Evolutionary conservation across 1,140 invertebrate species (phyloP).

Genomic region (Drosophila tropicalis): DNA sequence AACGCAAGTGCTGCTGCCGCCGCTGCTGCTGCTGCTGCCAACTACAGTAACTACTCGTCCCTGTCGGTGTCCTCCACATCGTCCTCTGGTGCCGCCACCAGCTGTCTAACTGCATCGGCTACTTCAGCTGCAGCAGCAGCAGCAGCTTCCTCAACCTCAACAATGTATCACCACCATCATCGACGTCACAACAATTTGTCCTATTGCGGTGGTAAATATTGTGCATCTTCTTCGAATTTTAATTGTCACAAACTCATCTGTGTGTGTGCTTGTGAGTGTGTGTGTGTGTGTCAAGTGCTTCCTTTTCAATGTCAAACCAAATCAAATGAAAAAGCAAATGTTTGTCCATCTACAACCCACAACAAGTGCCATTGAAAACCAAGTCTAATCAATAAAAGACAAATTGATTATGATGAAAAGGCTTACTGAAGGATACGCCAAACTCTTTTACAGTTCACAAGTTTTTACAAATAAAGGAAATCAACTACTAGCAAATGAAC

Average conservation of each 20-base stretch:
- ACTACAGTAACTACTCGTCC: constrained; percentile 31
- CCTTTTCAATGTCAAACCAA: constrained; percentile 3
- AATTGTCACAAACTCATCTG: background rate
- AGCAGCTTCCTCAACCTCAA: constrained; percentile 54
- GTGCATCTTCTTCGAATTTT: constrained; percentile 30
- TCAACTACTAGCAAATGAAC: too few relatives aligned
- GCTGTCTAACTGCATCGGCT: constrained; percentile 1
- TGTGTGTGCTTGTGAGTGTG: background rate
- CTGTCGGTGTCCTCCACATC: constrained; percentile 25
- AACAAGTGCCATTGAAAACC: constrained; percentile 20
- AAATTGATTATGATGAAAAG: background rate
- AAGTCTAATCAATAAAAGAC: constrained; percentile 1
- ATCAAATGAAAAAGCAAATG: constrained; percentile 23
- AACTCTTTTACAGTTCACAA: too few relatives aligned
- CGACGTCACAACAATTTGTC: constrained; percentile 81
- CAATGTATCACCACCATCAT: constrained; percentile 77
- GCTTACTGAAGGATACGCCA: too few relatives aligned
- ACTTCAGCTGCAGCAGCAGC: constrained; percentile 20
- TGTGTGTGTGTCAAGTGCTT: constrained; percentile 37
- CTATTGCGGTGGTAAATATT: constrained; percentile 82
- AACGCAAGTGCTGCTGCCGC: constrained; percentile 63
- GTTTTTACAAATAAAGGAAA: too few relatives aligned
- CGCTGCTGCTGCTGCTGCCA: constrained; percentile 62
- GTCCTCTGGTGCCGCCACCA: background rate
- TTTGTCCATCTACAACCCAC: constrained; percentile 13